Evolutionary conservation across 2,113 vertebrate genomes (phyloP).

Genomic region (Anolis sagrei): DNA sequence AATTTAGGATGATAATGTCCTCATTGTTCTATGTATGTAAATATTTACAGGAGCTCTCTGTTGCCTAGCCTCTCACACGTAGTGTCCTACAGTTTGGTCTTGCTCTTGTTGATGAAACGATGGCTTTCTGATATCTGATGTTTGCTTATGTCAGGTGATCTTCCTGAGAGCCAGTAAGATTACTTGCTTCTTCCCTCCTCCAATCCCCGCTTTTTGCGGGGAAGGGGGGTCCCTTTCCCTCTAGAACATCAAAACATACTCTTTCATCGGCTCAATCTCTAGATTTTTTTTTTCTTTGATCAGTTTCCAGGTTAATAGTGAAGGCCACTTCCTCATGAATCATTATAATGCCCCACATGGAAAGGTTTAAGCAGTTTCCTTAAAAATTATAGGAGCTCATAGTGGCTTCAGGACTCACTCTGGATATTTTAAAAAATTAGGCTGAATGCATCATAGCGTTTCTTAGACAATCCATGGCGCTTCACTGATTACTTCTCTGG

Average conservation of each 20-base stretch:
- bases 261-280: not conserved
- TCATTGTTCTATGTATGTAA: no score
- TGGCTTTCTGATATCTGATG: not conserved
- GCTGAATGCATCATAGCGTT: not conserved
- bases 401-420: not conserved
- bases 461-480: not conserved
- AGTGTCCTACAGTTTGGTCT: not conserved
- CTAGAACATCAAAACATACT: not conserved
- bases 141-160: not conserved
- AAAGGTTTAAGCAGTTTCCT: not conserved
- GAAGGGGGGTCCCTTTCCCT: no score
- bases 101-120: not conserved
- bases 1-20: not conserved
- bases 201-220: not conserved
- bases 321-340: no score
- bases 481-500: not conserved
- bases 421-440: not conserved
- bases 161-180: not conserved
- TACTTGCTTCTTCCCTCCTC: not conserved
- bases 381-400: not conserved
- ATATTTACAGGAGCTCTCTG: not conserved
- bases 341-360: not conserved
- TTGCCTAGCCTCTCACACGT: not conserved
- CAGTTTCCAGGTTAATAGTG: not conserved
- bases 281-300: not conserved